Base-by-base conservation (phyloP, 2,888 invertebrate species). In the Tetragonisca angustula region DNA sequence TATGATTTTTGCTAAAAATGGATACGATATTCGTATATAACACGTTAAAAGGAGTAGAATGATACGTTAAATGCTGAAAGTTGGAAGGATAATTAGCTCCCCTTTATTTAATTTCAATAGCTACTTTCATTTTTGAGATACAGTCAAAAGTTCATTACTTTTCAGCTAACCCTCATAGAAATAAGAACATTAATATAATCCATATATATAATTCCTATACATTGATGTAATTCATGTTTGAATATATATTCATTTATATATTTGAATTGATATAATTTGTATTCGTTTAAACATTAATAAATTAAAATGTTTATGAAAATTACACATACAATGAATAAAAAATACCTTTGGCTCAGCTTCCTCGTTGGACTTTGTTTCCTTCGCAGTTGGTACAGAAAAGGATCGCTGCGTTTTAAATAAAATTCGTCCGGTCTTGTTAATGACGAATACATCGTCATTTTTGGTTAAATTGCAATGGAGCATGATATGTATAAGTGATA, bases 381-480 rank as follows among this genome's bases (percentile, higher is more conserved):
- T 98, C 83, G 98, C 97, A 62, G 98, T 98, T 87, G 98, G 98
- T 95, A 98, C 98, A 93, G 98, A 98, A 95, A 98, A 98, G 90
- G 98, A 98, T 93, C 98, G 96, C 96, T 98, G 98, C 90, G 98
- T 98, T 96, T 98, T 98, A 95, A 98, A 98, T 95, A 97, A 96
- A 96, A 97, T 91, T 84, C 94, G 91, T 85, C 94, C 94, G 82
- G 92, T 91, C 91, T 93, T 90, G 91, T 93, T 91, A 91, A 88
- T 89, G 69, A 84, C 73, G 75, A 95, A 97, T 96, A 76, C 59
- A 70, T 76, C 75, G 54, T 56, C 75, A 81, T 71, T 67, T 81
- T 82, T 95, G 96, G 80, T 87, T 76, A 83, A 83, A 87, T 82
- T 85, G 85, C 27, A 27, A 88, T 83, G 87, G 82, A 80, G 83